Evolutionary conservation across 2,113 vertebrate genomes (phyloP).

Genomic region (Menidia beryllina): DNA sequence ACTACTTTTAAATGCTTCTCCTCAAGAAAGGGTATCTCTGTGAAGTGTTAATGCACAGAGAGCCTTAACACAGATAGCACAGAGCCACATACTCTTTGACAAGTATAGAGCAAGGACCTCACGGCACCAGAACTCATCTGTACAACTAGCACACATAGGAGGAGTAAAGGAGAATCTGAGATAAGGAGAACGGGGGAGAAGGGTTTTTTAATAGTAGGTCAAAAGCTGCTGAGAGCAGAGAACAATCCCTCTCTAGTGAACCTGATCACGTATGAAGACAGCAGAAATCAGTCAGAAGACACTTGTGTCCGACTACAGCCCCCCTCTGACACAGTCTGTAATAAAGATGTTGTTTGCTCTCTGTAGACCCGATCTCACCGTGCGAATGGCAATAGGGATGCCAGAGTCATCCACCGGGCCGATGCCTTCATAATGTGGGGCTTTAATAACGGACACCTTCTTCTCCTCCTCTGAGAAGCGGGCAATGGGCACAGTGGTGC

Average conservation of each 20-base stretch:
- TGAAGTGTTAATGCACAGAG: conserved; percentile 16
- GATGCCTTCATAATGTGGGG: conserved; percentile 94
- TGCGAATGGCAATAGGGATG: conserved; percentile 96
- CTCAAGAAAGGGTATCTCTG: conserved; percentile 16
- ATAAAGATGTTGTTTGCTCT: not conserved
- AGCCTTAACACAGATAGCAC: conserved; percentile 28
- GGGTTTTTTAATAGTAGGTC: conserved; percentile 33
- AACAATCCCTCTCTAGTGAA: conserved; percentile 51
- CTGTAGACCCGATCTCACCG: conserved; percentile 81
- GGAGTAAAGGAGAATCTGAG: conserved; percentile 13
- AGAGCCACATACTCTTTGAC: conserved; percentile 17
- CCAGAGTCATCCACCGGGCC: conserved; percentile 95
- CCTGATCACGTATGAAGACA: conserved; percentile 54
- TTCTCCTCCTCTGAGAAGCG: conserved; percentile 94
- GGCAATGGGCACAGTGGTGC: conserved; percentile 90
- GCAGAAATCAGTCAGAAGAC: conserved; percentile 33
- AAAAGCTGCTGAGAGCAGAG: conserved; percentile 67
- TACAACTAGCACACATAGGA: conserved; percentile 21
- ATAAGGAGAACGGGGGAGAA: conserved; percentile 10
- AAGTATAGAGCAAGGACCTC: conserved; percentile 22
- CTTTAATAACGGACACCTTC: conserved; percentile 93
- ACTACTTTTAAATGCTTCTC: conserved; percentile 21
- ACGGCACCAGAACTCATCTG: conserved; percentile 27
- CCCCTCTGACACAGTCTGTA: not conserved
- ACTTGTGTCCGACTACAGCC: not conserved